A percentile compares a stretch with the other conserved stretches of the same genome.
Conservation (phyloP, 2,113 vertebrate genomes). For the Hemibagrus wyckioides region DNA sequence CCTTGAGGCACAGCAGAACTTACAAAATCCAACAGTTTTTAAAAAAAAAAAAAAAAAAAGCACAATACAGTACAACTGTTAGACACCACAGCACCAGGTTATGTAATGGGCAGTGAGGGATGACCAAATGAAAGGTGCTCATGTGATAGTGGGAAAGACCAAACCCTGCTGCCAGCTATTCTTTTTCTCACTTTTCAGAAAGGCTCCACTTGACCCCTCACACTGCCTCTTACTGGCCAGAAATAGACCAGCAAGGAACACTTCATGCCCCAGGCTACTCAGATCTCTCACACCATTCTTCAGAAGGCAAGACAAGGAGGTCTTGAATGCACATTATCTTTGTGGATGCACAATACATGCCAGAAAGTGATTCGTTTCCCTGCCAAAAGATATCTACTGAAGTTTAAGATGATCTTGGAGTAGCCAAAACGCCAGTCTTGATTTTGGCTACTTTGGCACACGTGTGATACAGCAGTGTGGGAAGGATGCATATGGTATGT, state of each 20-base stretch:
- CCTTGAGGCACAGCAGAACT: neutral
- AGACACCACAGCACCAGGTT: constrained; percentile 7
- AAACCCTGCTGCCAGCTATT: neutral
- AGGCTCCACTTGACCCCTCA: neutral
- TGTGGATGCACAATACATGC: neutral
- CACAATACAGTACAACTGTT: neutral
- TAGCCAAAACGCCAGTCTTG: neutral
- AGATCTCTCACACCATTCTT: neutral
- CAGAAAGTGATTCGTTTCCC: neutral
- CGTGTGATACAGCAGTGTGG: neutral
- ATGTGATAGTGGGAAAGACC: neutral
- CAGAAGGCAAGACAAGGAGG: neutral
- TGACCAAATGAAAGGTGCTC: neutral
- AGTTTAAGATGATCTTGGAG: neutral
- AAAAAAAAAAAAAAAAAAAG: too few relatives aligned
- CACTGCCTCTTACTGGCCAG: neutral
- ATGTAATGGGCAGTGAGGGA: neutral
- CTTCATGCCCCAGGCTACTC: neutral
- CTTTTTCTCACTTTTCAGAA: neutral
- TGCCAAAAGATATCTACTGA: neutral
- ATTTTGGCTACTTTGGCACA: too few relatives aligned
- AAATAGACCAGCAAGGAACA: constrained; percentile 2
- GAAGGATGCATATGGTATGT: neutral
- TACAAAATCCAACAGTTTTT: neutral
- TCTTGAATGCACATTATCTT: neutral